Evolutionary conservation across 2,113 vertebrate genomes (phyloP).

Genomic region (Cisticola juncidis): DNA sequence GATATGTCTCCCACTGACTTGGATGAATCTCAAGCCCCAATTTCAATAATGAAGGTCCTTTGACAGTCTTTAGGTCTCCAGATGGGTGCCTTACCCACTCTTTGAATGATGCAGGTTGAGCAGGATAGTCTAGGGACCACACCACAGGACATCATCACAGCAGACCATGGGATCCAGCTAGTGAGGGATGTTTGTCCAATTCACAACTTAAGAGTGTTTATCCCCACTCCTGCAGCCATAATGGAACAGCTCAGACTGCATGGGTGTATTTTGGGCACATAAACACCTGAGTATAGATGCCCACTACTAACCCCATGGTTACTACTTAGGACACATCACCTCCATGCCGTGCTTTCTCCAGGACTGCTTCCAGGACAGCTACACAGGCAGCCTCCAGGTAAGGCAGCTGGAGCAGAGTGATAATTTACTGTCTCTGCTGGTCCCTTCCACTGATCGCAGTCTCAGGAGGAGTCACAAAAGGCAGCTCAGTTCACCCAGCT

Average conservation of each 20-base stretch:
- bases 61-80: not conserved
- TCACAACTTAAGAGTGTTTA: not conserved
- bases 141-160: not conserved
- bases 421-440: not conserved
- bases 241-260: not conserved
- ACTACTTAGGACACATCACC: not conserved
- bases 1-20: not conserved
- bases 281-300: rapidly evolving
- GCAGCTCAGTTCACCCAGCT: not conserved
- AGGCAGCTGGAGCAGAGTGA: not conserved
- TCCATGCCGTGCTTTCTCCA: rapidly evolving
- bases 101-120: not conserved
- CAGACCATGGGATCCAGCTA: not conserved
- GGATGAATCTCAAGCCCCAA: not conserved
- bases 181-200: not conserved
- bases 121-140: not conserved
- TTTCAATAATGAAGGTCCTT: not conserved
- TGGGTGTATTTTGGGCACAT: not conserved
- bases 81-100: not conserved
- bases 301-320: not conserved
- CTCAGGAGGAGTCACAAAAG: not conserved
- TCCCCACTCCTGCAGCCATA: not conserved
- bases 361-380: not conserved
- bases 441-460: not conserved
- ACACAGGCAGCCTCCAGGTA: not conserved